Conservation (phyloP, 2,888 invertebrate species). For the Himalopsyche kuldschensis region DNA sequence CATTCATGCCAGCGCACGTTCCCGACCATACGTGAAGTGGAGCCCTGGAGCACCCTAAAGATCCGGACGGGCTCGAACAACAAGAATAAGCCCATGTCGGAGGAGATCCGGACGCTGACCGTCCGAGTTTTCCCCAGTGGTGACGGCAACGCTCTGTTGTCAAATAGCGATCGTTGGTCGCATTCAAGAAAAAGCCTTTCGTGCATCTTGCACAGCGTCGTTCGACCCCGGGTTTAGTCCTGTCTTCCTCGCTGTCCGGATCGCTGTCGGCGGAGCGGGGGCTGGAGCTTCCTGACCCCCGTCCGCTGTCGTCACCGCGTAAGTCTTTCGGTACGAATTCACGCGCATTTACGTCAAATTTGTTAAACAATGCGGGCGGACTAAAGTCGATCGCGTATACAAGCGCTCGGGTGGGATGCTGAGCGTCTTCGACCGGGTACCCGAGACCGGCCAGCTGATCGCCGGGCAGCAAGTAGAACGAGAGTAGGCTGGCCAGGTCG, state of each 20-base stretch:
- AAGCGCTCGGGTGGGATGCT: conserved; percentile 64
- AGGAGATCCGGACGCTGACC: conserved; percentile 42
- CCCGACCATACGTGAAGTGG: conserved; percentile 80
- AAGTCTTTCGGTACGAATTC: conserved; percentile 63
- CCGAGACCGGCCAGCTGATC: conserved; percentile 68
- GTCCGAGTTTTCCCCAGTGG: conserved; percentile 85
- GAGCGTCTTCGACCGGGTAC: conserved; percentile 69
- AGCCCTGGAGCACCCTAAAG: conserved; percentile 67
- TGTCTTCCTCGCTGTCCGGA: conserved; percentile 53
- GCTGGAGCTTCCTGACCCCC: conserved; percentile 59
- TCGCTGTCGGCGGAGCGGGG: conserved; percentile 56
- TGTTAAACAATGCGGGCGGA: conserved; percentile 48
- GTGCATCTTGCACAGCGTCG: conserved; percentile 74
- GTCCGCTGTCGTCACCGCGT: conserved; percentile 57
- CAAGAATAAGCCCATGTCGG: conserved; percentile 58
- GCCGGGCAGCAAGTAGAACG: conserved; percentile 63
- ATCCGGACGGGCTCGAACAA: conserved; percentile 58
- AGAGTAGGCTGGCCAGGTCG: conserved; percentile 61
- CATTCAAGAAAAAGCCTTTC: conserved; percentile 69
- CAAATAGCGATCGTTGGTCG: conserved; percentile 68
- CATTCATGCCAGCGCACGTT: conserved; percentile 69
- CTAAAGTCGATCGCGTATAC: conserved; percentile 60
- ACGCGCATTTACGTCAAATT: conserved; percentile 68
- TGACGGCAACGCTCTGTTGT: conserved; percentile 76
- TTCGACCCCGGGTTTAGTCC: conserved; percentile 47